Evolutionary conservation across 2,113 vertebrate genomes (phyloP), one percentile per base, ranked within the genome.

Genomic region (Peromyscus maniculatus): DNA sequence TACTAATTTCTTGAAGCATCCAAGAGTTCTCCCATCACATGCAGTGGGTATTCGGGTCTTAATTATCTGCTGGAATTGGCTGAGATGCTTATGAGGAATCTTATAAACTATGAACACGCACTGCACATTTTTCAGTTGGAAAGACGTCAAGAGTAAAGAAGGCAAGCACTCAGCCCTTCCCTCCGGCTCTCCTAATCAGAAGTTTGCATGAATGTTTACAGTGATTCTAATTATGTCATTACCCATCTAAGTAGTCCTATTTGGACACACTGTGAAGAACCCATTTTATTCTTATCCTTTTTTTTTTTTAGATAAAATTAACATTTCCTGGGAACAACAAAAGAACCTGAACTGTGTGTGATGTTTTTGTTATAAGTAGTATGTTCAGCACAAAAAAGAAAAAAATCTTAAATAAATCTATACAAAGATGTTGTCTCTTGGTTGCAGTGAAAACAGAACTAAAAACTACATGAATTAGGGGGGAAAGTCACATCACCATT

Each of bases 401-500:
- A 87, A 95, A 83, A 83, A 83, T 59, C 22, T 75, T 78, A 84
- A 72, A 2, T 3, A 74, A 12, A 26, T 62, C 16, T 92, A 13
- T 57, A 84, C 49, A 28, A 96, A 89, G 77, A 52, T 62, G 87
- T 5, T 82, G 4, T 66, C 46, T 91, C 74, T 82, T 16, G 28
- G 8, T 33, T 74, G 57, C 1, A n/a, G 0, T 78, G 11, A 92
- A 91, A 89, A 22, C 46, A 91, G 24, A 82, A 57, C 72, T 84
- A 43, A n/a, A 91, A 92, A 64, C 59, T 15, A n/a, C 22, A 77
- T 92, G 7, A 16, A 91, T 78, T 67, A 91, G 15, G 1, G 7
- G 10, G 49, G 13, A 97, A 33, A 43, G 21, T 93, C 90, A 97
- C 89, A 28, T 97, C 89, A 95, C 49, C 83, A 93, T 97, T 93